Evolutionary conservation across 1,140 invertebrate species (phyloP).

Genomic region (Diorhabda carinulata): DNA sequence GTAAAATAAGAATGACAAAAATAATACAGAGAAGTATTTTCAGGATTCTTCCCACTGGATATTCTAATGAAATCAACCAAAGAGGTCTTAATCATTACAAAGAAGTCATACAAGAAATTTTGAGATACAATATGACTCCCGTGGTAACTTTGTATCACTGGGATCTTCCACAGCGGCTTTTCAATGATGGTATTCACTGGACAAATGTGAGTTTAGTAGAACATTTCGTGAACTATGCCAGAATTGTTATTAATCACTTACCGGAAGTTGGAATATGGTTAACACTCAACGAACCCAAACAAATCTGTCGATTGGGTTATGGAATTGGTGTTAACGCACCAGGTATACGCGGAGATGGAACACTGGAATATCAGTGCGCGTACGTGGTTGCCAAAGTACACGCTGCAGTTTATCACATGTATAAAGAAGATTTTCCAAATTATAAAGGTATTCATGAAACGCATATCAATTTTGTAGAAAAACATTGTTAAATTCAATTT

Average conservation of each 20-base stretch:
- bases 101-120: neutral
- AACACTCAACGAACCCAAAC: slow-evolving; percentile 1
- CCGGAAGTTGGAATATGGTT: neutral
- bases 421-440: neutral
- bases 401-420: slow-evolving; percentile 3
- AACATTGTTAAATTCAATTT: too few species aligned
- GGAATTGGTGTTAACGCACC: neutral
- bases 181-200: neutral
- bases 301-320: neutral
- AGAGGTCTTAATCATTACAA: slow-evolving; percentile 1
- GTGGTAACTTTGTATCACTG: slow-evolving; percentile 8
- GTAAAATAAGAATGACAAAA: too few species aligned
- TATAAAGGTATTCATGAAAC: neutral
- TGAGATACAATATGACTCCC: neutral
- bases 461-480: too few species aligned
- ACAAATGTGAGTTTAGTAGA: neutral
- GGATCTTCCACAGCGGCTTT: slow-evolving; percentile 3
- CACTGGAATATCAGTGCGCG: neutral
- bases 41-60: slow-evolving; percentile 10
- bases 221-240: slow-evolving; percentile 1
- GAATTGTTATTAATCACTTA: neutral
- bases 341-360: neutral
- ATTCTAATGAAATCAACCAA: slow-evolving; percentile 5
- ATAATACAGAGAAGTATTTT: too few species aligned
- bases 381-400: neutral